A percentile compares a stretch with the other conserved stretches of the same genome.
Evolutionary conservation across 2,888 invertebrate species (phyloP).

Genomic region (Amblyteles armatorius): DNA sequence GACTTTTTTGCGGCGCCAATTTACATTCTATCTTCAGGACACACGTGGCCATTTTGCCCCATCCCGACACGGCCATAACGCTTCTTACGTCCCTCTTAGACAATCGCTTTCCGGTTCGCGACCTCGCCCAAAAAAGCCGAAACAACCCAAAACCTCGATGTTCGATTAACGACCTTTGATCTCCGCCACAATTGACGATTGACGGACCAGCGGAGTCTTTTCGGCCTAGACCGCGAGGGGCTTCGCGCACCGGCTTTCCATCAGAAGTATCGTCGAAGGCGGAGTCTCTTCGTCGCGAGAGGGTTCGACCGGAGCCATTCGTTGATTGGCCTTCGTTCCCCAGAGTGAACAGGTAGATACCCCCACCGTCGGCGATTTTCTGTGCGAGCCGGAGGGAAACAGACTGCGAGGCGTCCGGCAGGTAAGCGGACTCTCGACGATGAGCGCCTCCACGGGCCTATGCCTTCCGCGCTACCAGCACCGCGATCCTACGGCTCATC

Average conservation of each 20-base stretch:
- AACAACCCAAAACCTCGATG: neutral
- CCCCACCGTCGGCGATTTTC: constrained; percentile 7
- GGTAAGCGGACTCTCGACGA: neutral
- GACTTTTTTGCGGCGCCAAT: too few species aligned
- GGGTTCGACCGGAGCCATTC: neutral
- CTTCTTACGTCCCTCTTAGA: too few species aligned
- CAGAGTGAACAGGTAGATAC: constrained; percentile 22
- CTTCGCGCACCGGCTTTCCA: neutral
- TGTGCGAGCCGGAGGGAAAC: neutral
- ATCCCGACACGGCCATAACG: too few species aligned
- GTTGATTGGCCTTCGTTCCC: constrained; percentile 12
- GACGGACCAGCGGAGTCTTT: neutral
- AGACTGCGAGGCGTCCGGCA: constrained; percentile 1
- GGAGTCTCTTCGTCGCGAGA: constrained; percentile 20
- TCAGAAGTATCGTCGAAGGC: constrained; percentile 12
- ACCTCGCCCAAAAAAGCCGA: neutral
- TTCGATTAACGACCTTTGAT: neutral
- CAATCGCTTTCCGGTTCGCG: too few species aligned
- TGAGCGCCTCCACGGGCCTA: neutral
- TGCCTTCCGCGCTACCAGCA: constrained; percentile 2
- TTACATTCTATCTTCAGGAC: too few species aligned
- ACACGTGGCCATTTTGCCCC: too few species aligned
- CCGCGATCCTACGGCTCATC: neutral
- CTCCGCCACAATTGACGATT: neutral
- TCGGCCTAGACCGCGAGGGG: neutral